Conservation (phyloP, 2,888 invertebrate genomes). For the Neoitamus cyanurus region DNA sequence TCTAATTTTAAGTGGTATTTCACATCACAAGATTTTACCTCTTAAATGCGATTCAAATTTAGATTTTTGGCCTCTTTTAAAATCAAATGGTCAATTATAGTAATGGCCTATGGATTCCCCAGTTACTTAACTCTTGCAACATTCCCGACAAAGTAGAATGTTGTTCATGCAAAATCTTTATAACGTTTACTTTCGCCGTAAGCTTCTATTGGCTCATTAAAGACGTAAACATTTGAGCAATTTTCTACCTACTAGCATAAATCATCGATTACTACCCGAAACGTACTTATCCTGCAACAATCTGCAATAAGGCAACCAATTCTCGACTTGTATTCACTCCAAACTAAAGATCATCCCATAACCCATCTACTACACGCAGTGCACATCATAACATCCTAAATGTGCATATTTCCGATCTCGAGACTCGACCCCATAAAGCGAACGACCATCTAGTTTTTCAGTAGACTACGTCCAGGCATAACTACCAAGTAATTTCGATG, state of each 20-base stretch:
- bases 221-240: neutral
- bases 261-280: neutral
- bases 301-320: neutral
- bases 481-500: neutral
- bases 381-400: neutral
- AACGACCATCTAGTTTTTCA: neutral
- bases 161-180: neutral
- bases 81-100: neutral
- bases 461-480: neutral
- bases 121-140: neutral
- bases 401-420: constrained; percentile 2
- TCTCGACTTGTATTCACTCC: neutral
- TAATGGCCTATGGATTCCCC: neutral
- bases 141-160: neutral
- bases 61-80: neutral
- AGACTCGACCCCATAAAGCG: neutral
- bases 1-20: too few species aligned
- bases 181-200: neutral
- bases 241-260: neutral
- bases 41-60: neutral
- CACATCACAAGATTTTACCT: too few species aligned
- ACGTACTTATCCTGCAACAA: neutral
- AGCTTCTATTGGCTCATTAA: neutral
- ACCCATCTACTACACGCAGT: neutral
- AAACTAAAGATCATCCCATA: neutral